Percentiles rank a stretch among this genome's conserved stretches.
These are phyloP conservation scores for Atherinomorus stipes DNA, from an alignment of 2,113 vertebrate species.

Conservation along the genomic window DNA sequence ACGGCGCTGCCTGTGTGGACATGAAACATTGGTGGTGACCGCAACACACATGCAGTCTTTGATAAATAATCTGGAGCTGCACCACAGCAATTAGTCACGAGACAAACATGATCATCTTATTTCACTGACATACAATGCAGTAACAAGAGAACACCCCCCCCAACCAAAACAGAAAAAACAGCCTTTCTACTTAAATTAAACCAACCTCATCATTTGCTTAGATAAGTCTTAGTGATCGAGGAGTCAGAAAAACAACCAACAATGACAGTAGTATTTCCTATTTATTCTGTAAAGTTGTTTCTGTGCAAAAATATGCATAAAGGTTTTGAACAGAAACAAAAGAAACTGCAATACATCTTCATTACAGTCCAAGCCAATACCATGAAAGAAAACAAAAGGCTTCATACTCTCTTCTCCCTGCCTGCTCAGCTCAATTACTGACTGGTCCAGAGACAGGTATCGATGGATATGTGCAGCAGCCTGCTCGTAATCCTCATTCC, in stretches of 20 bases:
- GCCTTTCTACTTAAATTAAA: too few relatives aligned
- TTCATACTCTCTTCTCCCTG: slow-evolving; percentile 94
- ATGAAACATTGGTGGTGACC: not conserved
- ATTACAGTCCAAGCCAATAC: not conserved
- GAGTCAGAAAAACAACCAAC: not conserved
- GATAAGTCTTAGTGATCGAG: not conserved
- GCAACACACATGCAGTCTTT: not conserved
- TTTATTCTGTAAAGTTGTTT: not conserved
- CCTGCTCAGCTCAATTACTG: slow-evolving; percentile 96
- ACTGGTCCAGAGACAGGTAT: slow-evolving; percentile 96
- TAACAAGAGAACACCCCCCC: too few relatives aligned
- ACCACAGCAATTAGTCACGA: not conserved
- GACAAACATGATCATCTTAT: not conserved
- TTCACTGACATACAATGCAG: too few relatives aligned
- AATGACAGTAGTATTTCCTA: not conserved
- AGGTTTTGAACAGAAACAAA: too few relatives aligned
- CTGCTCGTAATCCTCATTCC: slow-evolving; percentile 95
- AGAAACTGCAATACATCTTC: not conserved
- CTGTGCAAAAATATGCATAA: not conserved
- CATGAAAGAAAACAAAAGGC: slow-evolving; percentile 4
- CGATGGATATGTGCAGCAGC: slow-evolving; percentile 97
- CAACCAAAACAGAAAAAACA: too few relatives aligned
- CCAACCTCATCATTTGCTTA: too few relatives aligned
- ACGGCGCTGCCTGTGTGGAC: slow-evolving; percentile 88
- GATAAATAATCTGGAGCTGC: not conserved